Base-by-base conservation (phyloP, 2,113 vertebrate species). In the Paramormyrops kingsleyae region DNA sequence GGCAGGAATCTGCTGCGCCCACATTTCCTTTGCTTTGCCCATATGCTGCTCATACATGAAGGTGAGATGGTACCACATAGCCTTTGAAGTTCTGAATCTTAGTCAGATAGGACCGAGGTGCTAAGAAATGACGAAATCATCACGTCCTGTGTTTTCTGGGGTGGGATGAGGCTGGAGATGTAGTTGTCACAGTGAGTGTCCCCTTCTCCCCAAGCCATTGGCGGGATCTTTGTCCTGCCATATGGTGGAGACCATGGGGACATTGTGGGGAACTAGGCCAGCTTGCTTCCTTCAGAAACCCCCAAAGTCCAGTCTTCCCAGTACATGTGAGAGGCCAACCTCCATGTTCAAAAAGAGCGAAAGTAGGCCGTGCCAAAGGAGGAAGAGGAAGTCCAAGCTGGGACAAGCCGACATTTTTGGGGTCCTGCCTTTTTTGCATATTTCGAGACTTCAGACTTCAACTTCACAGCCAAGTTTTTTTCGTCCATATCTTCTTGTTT, bases 351-450 rank as follows among this genome's bases (percentile, higher is more conserved):
- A 53, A 83, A 35, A 50, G 39, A 50, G 1, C 27, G 87, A 93
- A 93, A 92, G 91, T 93, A 93, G 92, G 92, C 90, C 92, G 91
- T 88, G 89, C 91, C 89, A 31, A 87, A 90, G 90, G 90, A 87
- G 90, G 89, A 70, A 62, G 66, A 90, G 87, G 44, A 59, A 88
- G 83, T 56, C 77, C 87, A 83, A 90, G 74, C 92, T 91, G 89
- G 90, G 88, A 92, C 91, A 84, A 89, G 89, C 87, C 85, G 88
- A 44, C 83, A 80, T 44, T 46, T 27, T 10, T 27, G 13, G 46
- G 31, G 24, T 84, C 10, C 74, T 15, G 8, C 24, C 50, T 83
- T 47, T 83, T 35, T 31, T 31, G 3, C 50, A 49, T 50, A 7
- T 1, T 89, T 2, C 4, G 5, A 42, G 13, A 46, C 4, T 19